phyloP scores from a whole-genome alignment of 2,113 vertebrate genomes.

The Jacana jacana region DNA sequence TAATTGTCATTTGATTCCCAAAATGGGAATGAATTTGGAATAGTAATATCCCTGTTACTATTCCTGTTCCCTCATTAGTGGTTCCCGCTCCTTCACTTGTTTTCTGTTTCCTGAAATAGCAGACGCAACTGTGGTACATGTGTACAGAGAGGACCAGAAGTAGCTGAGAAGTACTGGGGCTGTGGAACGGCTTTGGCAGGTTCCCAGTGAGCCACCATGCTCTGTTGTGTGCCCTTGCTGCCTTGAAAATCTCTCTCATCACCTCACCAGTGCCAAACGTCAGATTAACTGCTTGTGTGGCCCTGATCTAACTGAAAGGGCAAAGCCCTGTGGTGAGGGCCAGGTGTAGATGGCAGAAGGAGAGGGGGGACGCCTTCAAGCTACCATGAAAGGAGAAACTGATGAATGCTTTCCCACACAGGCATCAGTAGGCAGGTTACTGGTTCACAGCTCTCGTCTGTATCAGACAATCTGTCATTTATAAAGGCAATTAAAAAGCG shows the following conservation, averaged over 20 bases:
- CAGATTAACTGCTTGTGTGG: not conserved
- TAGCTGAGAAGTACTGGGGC: not conserved
- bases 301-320: not conserved
- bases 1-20: not conserved
- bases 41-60: not conserved
- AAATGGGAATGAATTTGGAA: not conserved
- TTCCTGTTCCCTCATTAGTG: not conserved
- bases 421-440: not conserved
- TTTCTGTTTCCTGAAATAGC: not conserved
- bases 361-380: not conserved
- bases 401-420: not conserved
- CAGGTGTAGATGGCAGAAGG: not conserved
- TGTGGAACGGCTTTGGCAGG: not conserved
- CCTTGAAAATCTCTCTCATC: not conserved
- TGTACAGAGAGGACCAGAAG: not conserved
- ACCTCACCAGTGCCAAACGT: not conserved
- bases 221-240: fast-evolving
- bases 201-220: not conserved
- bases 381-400: not conserved
- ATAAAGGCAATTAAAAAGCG: not conserved
- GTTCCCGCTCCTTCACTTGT: not conserved
- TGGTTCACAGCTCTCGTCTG: not conserved
- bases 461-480: not conserved
- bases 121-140: not conserved
- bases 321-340: not conserved